Conservation (phyloP, 2,797 vertebrate species). For the Emys orbicularis region DNA sequence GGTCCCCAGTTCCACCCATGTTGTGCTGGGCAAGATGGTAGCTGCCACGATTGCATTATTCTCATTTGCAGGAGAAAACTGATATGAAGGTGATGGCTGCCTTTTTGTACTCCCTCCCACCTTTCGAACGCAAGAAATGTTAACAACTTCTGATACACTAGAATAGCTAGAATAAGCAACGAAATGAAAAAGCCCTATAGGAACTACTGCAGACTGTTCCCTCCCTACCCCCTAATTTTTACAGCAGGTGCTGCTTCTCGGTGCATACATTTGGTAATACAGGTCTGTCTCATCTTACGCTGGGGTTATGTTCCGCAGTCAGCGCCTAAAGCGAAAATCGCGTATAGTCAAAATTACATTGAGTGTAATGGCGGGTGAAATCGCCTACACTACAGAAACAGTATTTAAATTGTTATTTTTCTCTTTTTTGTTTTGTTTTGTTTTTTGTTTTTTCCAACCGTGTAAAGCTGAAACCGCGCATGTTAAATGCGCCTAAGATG, state of each 20-base stretch:
- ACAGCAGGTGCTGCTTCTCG: neutral
- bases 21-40: neutral
- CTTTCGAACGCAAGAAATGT: neutral
- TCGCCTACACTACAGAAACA: too few species aligned
- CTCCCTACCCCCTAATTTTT: neutral
- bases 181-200: accelerated
- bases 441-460: too few species aligned
- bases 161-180: neutral
- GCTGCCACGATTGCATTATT: neutral
- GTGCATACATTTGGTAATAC: neutral
- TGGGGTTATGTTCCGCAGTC: too few species aligned
- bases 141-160: neutral
- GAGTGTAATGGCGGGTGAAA: too few species aligned
- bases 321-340: too few species aligned
- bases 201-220: neutral
- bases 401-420: too few species aligned
- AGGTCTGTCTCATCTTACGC: too few species aligned
- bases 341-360: too few species aligned
- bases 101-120: neutral
- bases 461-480: too few species aligned
- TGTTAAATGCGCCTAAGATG: too few species aligned
- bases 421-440: too few species aligned
- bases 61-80: neutral
- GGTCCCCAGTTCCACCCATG: neutral
- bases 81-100: neutral